Percentiles rank a stretch among this genome's conserved stretches.
These are phyloP conservation scores for Leptocoma aspasia DNA, from an alignment of 2,113 vertebrate genomes.

Conservation along the genomic window DNA sequence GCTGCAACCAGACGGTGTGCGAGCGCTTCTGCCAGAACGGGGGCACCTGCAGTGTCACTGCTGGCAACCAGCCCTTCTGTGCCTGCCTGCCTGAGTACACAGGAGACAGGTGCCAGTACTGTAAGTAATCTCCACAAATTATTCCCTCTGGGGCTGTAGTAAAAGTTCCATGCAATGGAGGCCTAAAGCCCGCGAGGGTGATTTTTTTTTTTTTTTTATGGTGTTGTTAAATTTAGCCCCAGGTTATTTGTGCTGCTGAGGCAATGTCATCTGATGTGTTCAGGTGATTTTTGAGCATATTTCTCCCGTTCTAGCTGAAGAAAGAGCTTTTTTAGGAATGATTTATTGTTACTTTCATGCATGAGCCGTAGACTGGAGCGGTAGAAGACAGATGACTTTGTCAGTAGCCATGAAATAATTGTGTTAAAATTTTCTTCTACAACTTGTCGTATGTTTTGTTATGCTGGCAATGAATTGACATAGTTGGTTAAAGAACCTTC, in stretches of 20 bases:
- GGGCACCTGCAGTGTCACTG: conserved; percentile 87
- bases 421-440: not conserved
- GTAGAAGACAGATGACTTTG: not conserved
- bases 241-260: not conserved
- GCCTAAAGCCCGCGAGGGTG: fast-evolving
- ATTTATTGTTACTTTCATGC: not conserved
- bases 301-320: not conserved
- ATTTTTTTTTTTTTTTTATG: not conserved
- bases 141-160: fast-evolving
- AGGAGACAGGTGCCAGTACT: conserved; percentile 90
- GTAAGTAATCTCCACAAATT: conserved; percentile 74
- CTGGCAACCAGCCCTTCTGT: conserved; percentile 92
- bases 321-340: not conserved
- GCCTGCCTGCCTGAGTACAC: conserved; percentile 89
- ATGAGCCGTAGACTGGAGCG: fast-evolving
- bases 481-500: not conserved
- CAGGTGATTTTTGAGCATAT: not conserved
- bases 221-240: fast-evolving
- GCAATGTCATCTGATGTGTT: not conserved
- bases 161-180: fast-evolving
- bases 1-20: conserved; percentile 88
- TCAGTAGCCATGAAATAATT: not conserved
- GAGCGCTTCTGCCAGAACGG: conserved; percentile 89
- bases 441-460: not conserved
- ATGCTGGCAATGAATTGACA: not conserved